Base-by-base conservation (phyloP, 2,888 invertebrate genomes). In the Caenorhabditis drosophilae region DNA sequence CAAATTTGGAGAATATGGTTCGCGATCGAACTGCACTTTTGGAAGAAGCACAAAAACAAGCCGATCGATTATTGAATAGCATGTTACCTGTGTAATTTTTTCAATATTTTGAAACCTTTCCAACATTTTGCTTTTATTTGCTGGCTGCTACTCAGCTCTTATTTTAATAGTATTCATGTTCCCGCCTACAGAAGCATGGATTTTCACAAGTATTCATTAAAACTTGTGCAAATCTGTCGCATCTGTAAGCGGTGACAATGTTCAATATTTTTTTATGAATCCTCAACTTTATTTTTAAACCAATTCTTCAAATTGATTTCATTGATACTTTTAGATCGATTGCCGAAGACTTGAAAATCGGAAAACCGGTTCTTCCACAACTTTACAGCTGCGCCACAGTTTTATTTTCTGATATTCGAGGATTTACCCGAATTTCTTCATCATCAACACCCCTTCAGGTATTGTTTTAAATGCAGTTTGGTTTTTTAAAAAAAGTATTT, bases 11-110 rank as follows among this genome's bases (percentile, higher is more conserved):
- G 45, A 70, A 70, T 16, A 73, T 81, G 53, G 81, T 81, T 7
- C 70, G 77, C 46, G 81, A 81, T 47, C 57, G 81, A 11, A 81
- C 81, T 2, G 72, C 78, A 2, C 58, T 82, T 46, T 53, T 82
- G 52, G 82, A 82, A 58, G 82, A 82, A 31, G 82, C 82, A 1
- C 82, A 82, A 53, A 79, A 79, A 52, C 81, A 81, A 59, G 81
- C 81, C 1, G 81, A 81, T 60, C 64, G 81, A 15, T 70, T 81
- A 6, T 58, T 81, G 47, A 82, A 81, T 46, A 82, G 81, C 57
- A 81, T 81, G 81, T 60, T 81, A 2, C 81, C 81, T 12, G 72
- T 66, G 77, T 80, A 67, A 34, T 56, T 58, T 48, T 49, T 20
- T 25, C 16, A n/a, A n/a, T n/a, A n/a, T 25, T 20, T 36, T 34